phyloP scores from a whole-genome alignment of 2,888 invertebrate species.

The Ormia ochracea region DNA sequence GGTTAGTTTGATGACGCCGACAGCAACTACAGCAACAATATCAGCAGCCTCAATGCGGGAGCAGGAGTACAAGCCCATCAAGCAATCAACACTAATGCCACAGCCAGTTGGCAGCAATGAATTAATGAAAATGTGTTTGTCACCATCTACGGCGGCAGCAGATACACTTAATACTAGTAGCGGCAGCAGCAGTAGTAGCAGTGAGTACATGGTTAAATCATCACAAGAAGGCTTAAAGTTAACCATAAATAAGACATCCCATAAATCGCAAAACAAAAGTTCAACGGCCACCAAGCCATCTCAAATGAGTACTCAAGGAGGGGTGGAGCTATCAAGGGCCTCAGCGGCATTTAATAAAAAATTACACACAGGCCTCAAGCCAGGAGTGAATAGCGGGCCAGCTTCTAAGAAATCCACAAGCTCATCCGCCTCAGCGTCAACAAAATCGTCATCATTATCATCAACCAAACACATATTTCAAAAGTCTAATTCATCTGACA shows the following conservation, averaged over 20 bases:
- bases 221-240: conserved; percentile 92
- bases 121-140: conserved; percentile 7
- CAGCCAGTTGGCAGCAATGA: conserved; percentile 64
- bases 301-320: conserved; percentile 73
- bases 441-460: conserved; percentile 21
- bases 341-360: conserved; percentile 79
- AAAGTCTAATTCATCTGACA: conserved; percentile 76
- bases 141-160: background rate
- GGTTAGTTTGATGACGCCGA: conserved; percentile 76
- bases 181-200: conserved; percentile 45
- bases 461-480: conserved; percentile 72
- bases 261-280: conserved; percentile 30
- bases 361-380: conserved; percentile 89
- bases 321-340: no score
- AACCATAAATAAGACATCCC: conserved; percentile 87
- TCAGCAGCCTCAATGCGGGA: conserved; percentile 55
- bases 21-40: conserved; percentile 65
- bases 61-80: conserved; percentile 52
- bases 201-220: conserved; percentile 92
- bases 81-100: conserved; percentile 51
- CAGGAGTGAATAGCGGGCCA: conserved; percentile 90
- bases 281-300: conserved; percentile 9
- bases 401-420: conserved; percentile 82
- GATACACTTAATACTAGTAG: conserved; percentile 47
- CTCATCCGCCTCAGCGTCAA: conserved; percentile 49